phyloP scores from a whole-genome alignment of 2,113 vertebrate species.

The Mungos mungo region DNA sequence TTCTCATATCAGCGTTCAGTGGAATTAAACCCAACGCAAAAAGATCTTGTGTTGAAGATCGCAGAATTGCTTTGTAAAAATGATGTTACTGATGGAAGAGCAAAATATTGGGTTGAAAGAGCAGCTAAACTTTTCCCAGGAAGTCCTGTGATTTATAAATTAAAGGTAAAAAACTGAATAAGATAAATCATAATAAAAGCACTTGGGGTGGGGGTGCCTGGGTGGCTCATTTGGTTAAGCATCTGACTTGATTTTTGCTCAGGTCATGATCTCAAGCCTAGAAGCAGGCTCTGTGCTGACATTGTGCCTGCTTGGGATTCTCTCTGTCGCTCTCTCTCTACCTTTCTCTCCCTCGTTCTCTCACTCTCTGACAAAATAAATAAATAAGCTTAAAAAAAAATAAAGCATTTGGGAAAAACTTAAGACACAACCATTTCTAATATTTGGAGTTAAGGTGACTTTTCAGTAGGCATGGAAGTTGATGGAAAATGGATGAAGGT shows the following conservation, averaged over 20 bases:
- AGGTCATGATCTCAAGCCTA: too few relatives aligned
- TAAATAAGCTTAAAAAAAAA: too few relatives aligned
- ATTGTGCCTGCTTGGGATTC: too few relatives aligned
- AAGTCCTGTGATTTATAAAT: conserved; percentile 90
- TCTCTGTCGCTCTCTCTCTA: too few relatives aligned
- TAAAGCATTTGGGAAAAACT: not conserved
- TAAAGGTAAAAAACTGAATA: conserved; percentile 88
- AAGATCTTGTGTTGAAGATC: conserved; percentile 96
- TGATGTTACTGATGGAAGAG: conserved; percentile 90
- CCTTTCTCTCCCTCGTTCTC: too few relatives aligned
- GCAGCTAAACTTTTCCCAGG: conserved; percentile 94
- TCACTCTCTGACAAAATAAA: too few relatives aligned
- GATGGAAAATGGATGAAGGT: not conserved
- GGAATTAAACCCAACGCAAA: conserved; percentile 95
- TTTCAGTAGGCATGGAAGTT: not conserved
- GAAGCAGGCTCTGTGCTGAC: too few relatives aligned
- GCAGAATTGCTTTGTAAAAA: conserved; percentile 94
- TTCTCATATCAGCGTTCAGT: conserved; percentile 90
- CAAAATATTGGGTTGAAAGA: conserved; percentile 97
- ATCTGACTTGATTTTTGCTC: too few relatives aligned
- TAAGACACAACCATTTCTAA: not conserved
- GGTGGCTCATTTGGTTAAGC: too few relatives aligned
- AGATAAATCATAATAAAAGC: not conserved
- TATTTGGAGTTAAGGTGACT: not conserved
- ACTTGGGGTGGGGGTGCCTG: not conserved